phyloP scores from a whole-genome alignment of 2,797 vertebrate species.

The Catamblyrhynchus diadema region DNA sequence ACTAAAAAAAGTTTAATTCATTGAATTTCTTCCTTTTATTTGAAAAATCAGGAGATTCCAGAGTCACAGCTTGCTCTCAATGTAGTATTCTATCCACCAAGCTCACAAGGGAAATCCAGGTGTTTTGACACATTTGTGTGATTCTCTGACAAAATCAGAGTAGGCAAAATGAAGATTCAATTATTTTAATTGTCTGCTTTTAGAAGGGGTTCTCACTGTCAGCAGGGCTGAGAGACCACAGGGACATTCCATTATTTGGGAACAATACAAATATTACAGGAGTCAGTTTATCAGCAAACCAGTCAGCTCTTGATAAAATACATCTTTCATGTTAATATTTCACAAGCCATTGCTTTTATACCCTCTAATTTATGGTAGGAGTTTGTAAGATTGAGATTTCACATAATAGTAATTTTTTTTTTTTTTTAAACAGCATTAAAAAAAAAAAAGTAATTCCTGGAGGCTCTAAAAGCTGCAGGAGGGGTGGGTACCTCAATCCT shows the following conservation, averaged over 20 bases:
- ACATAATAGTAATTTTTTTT: not conserved
- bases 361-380: not conserved
- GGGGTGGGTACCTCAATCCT: not conserved
- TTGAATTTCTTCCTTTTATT: not conserved
- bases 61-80: not conserved
- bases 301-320: not conserved
- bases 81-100: not conserved
- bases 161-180: not conserved
- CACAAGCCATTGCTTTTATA: not conserved
- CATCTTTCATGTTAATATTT: not conserved
- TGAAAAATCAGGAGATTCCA: not conserved
- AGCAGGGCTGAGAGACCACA: not conserved
- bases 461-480: not conserved
- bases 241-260: not conserved
- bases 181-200: not conserved
- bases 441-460: not conserved
- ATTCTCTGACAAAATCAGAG: not conserved
- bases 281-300: not conserved
- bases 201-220: not conserved
- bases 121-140: not conserved
- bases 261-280: not conserved
- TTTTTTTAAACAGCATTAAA: too few species aligned
- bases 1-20: not conserved
- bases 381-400: not conserved
- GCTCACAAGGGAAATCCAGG: not conserved